Evolutionary conservation across 2,888 invertebrate genomes (phyloP), one percentile per base, ranked within the genome.

Genomic region (Melanostoma scalare): DNA sequence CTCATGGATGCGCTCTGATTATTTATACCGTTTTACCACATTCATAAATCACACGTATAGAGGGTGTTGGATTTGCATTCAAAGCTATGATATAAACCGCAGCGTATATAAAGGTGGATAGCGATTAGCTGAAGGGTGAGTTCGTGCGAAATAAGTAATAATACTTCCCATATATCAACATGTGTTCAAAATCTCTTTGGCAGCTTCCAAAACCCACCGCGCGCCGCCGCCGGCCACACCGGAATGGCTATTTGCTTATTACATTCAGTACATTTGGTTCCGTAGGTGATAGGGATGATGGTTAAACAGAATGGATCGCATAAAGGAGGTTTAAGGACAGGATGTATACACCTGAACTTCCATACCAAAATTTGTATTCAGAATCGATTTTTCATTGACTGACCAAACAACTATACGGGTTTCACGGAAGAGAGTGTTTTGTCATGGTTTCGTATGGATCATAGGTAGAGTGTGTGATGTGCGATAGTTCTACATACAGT

Each of bases 91-190:
- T 71, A 6, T 42, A 55, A 38, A 35, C 38, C 3, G 6, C 36
- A 40, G 56, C 35, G 48, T 36, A 3, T 9, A 55, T 36, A 30
- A 42, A 8, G 42, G 35, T 40, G 60, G 4, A 56, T 36, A 42
- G 40, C 55, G 61, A 76, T 71, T 71, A 65, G 73, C 61, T 52
- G 55, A 38, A 33, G 78, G 6, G 61, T 71, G 69, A 74, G 79
- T 69, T 48, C 67, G 55, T 84, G 69, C 69, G 79, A 74, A 84
- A 84, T 84, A 84, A 84, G 75, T 84, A 84, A 81, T 76, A 81
- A 84, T 79, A 84, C 63, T 75, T 75, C 44, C 60, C 74, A 84
- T 84, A 71, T 74, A 78, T 78, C 82, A 78, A 73, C 78, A 82
- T 82, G 82, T 78, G 73, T 65, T 82, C 30, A 52, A 44, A 65